Conservation (phyloP, 2,888 invertebrate species). For the Habroteleia sp. region DNA sequence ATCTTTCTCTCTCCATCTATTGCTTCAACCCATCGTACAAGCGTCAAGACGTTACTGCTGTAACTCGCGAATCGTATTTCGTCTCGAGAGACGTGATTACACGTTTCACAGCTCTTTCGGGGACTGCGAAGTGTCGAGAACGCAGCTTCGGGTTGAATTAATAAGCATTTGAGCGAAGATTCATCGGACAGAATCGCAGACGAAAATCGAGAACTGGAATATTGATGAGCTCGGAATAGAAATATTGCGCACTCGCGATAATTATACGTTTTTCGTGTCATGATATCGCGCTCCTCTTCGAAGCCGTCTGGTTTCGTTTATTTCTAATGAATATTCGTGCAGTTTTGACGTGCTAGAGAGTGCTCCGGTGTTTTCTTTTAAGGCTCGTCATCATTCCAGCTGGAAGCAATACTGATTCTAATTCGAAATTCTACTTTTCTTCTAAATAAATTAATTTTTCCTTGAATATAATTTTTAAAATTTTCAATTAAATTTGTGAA, state of each 20-base stretch:
- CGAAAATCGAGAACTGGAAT: conserved; percentile 54
- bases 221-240: conserved; percentile 47
- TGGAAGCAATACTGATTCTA: no score
- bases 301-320: conserved; percentile 11
- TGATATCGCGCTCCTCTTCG: conserved; percentile 8
- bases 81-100: conserved; percentile 61
- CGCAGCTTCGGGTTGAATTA: conserved; percentile 49
- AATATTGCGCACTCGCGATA: conserved; percentile 22
- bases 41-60: conserved; percentile 34
- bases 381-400: background rate
- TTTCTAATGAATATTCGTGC: conserved; percentile 3
- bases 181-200: conserved; percentile 47
- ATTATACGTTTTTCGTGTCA: conserved; percentile 37
- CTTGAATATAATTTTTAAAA: no score
- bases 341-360: background rate
- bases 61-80: conserved; percentile 60
- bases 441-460: no score
- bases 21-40: conserved; percentile 7
- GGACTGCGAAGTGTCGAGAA: conserved; percentile 48
- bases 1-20: conserved; percentile 27
- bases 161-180: conserved; percentile 55
- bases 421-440: no score
- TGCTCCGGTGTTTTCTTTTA: conserved; percentile 1
- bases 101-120: conserved; percentile 59
- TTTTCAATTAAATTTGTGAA: no score